Conservation (phyloP, 2,888 invertebrate genomes). For the Sabatieria punctata region DNA sequence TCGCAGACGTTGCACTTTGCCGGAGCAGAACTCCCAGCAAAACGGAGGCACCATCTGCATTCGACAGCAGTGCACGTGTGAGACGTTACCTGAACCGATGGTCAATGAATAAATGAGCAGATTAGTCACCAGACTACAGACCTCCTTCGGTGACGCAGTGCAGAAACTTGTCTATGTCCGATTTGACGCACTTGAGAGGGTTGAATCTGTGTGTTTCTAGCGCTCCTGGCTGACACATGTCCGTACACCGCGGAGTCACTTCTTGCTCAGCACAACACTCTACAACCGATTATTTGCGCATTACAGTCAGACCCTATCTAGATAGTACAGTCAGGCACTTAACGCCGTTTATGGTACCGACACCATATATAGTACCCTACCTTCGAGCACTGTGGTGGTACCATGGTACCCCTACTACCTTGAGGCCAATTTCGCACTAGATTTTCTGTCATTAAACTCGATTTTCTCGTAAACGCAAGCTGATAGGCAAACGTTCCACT, state of each 20-base stretch:
- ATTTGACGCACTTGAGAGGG: slow-evolving; percentile 4
- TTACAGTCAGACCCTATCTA: neutral
- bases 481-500: too few species aligned
- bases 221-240: slow-evolving; percentile 46
- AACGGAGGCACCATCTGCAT: slow-evolving; percentile 26
- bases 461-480: too few species aligned
- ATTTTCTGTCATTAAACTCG: too few species aligned
- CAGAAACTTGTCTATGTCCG: slow-evolving; percentile 5
- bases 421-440: too few species aligned
- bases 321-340: neutral
- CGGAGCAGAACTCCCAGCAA: slow-evolving; percentile 29
- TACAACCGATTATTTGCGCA: neutral
- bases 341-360: too few species aligned
- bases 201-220: slow-evolving; percentile 21
- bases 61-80: slow-evolving; percentile 29
- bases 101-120: neutral
- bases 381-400: too few species aligned
- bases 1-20: slow-evolving; percentile 20
- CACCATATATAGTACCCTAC: too few species aligned
- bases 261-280: slow-evolving; percentile 62
- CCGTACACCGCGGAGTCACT: slow-evolving; percentile 57
- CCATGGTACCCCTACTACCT: too few species aligned
- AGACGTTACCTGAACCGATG: slow-evolving; percentile 14
- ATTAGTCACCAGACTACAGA: neutral
- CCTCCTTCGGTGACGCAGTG: slow-evolving; percentile 10